These are phyloP conservation scores for Perognathus longimembris DNA, from an alignment of 2,113 vertebrate species.

Conservation along the genomic window DNA sequence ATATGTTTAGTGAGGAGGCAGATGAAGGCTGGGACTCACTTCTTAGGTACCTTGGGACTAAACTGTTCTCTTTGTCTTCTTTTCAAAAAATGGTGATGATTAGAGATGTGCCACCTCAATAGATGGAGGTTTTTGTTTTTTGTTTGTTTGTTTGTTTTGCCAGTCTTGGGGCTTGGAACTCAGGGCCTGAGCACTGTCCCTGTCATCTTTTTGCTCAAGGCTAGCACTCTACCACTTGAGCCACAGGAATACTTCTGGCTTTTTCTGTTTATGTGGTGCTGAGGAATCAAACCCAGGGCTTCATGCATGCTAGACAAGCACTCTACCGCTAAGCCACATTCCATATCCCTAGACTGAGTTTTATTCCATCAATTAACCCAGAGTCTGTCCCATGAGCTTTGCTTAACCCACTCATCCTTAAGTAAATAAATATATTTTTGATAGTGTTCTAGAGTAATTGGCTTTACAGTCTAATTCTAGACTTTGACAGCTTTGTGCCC, in stretches of 20 bases:
- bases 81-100: background rate
- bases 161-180: too few species aligned
- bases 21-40: background rate
- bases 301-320: too few species aligned
- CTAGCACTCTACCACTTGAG: too few species aligned
- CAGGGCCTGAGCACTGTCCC: too few species aligned
- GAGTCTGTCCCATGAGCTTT: background rate
- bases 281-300: too few species aligned
- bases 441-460: background rate
- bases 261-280: too few species aligned
- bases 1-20: background rate
- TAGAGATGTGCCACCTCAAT: background rate
- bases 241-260: too few species aligned
- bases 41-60: background rate
- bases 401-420: background rate
- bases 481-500: background rate
- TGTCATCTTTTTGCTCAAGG: too few species aligned
- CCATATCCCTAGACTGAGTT: too few species aligned
- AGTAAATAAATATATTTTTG: background rate
- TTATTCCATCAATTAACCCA: background rate
- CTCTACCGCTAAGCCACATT: too few species aligned
- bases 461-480: slow-evolving; percentile 42
- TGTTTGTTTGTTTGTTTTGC: too few species aligned
- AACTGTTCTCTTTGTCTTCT: background rate
- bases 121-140: too few species aligned